Evolutionary conservation across 2,797 vertebrate species (phyloP).

Genomic region (Sebastes vulpes): DNA sequence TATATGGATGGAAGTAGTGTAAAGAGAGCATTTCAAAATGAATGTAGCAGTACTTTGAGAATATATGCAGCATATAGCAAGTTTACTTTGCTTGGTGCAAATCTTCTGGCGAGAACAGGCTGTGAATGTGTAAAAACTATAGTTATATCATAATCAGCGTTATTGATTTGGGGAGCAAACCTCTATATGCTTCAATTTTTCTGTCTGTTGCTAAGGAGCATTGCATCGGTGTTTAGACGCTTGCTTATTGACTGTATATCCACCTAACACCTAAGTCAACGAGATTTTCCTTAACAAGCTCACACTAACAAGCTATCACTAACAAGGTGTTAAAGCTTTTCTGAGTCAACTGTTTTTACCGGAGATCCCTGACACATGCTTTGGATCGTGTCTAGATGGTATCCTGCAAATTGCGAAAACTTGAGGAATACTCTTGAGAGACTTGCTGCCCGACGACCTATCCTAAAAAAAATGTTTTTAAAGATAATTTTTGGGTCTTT

Average conservation of each 20-base stretch:
- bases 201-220: neutral
- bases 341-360: constrained; percentile 55
- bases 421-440: too few species aligned
- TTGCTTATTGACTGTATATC: constrained; percentile 29
- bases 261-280: constrained; percentile 49
- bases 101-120: neutral
- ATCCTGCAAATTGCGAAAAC: too few species aligned
- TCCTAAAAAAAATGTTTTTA: too few species aligned
- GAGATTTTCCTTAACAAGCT: constrained; percentile 77
- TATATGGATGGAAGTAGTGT: neutral
- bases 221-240: constrained; percentile 27
- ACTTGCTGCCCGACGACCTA: too few species aligned
- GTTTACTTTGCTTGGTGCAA: neutral
- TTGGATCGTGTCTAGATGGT: too few species aligned
- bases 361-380: neutral
- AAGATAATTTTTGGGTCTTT: too few species aligned
- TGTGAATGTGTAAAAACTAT: neutral
- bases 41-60: neutral
- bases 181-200: neutral
- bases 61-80: neutral
- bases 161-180: neutral
- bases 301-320: constrained; percentile 60
- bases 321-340: constrained; percentile 51
- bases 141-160: neutral
- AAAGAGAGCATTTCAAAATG: neutral